Conservation (phyloP, 2,797 vertebrate genomes). For the Uromys caudimaculatus region DNA sequence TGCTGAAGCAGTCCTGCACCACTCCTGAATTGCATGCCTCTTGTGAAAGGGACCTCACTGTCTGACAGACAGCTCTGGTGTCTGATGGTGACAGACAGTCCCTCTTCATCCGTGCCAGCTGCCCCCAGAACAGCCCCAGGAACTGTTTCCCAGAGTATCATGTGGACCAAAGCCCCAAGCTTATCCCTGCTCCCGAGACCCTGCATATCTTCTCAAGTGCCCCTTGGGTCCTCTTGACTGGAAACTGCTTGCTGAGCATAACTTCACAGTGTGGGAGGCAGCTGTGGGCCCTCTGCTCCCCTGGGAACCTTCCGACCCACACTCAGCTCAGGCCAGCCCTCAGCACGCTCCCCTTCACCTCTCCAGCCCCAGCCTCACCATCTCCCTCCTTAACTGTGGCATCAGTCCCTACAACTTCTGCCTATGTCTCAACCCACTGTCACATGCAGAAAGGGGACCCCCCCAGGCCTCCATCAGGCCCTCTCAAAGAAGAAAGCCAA, state of each 20-base stretch:
- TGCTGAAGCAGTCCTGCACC: rapidly evolving
- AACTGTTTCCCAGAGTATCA: rapidly evolving
- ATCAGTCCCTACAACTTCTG: background rate
- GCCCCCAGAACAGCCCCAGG: background rate
- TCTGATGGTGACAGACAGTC: background rate
- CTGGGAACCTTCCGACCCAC: background rate
- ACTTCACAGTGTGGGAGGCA: too few relatives aligned
- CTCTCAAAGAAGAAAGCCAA: background rate
- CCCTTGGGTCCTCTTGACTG: too few relatives aligned
- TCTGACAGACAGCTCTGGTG: background rate
- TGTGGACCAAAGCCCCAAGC: background rate
- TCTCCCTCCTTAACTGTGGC: background rate
- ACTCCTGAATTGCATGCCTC: background rate
- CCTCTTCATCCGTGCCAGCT: too few relatives aligned
- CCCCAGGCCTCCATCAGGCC: background rate
- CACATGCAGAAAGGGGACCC: background rate
- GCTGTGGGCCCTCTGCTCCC: background rate
- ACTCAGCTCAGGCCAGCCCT: background rate
- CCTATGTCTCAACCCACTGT: too few relatives aligned
- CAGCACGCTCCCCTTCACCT: rapidly evolving
- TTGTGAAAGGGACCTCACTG: background rate
- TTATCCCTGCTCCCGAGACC: background rate
- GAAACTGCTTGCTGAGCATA: background rate
- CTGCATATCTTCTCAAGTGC: background rate
- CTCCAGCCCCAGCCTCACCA: background rate